Evolutionary conservation across 1,140 invertebrate genomes (phyloP).

Genomic region (Teleopsis dalmanni): DNA sequence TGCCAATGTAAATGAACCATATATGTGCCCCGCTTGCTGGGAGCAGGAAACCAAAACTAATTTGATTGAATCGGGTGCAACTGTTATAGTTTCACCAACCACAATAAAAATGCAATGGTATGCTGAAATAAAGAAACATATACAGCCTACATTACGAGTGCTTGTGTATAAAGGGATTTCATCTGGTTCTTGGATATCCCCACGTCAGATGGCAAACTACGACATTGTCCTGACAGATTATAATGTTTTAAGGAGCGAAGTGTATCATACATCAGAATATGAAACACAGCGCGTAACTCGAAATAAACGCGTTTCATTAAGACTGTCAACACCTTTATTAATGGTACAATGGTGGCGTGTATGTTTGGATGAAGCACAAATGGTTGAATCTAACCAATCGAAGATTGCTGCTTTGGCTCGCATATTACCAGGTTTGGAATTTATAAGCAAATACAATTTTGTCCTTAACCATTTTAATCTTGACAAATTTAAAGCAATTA

Average conservation of each 20-base stretch:
- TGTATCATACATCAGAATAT: slow-evolving; percentile 46
- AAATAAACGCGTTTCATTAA: slow-evolving; percentile 24
- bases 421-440: slow-evolving; percentile 51
- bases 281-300: slow-evolving; percentile 22
- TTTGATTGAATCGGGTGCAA: slow-evolving; percentile 52
- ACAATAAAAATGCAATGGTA: slow-evolving; percentile 66
- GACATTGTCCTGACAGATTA: slow-evolving; percentile 74
- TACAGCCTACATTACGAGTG: slow-evolving; percentile 45
- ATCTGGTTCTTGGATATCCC: slow-evolving; percentile 57
- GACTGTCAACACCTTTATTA: slow-evolving; percentile 53
- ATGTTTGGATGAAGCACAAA: slow-evolving; percentile 77
- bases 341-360: slow-evolving; percentile 70
- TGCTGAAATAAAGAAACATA: slow-evolving; percentile 63
- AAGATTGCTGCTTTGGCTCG: slow-evolving; percentile 49
- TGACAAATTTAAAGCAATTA: slow-evolving; percentile 40
- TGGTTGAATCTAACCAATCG: slow-evolving; percentile 55
- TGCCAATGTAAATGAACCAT: slow-evolving; percentile 5
- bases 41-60: slow-evolving; percentile 1
- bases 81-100: slow-evolving; percentile 66
- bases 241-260: slow-evolving; percentile 53
- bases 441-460: neutral
- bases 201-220: slow-evolving; percentile 54
- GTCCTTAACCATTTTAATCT: neutral
- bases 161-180: slow-evolving; percentile 52
- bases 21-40: slow-evolving; percentile 39